Evolutionary conservation across 2,797 vertebrate species (phyloP), one percentile per base, ranked within the genome.

Genomic region (Galago senegalensis): DNA sequence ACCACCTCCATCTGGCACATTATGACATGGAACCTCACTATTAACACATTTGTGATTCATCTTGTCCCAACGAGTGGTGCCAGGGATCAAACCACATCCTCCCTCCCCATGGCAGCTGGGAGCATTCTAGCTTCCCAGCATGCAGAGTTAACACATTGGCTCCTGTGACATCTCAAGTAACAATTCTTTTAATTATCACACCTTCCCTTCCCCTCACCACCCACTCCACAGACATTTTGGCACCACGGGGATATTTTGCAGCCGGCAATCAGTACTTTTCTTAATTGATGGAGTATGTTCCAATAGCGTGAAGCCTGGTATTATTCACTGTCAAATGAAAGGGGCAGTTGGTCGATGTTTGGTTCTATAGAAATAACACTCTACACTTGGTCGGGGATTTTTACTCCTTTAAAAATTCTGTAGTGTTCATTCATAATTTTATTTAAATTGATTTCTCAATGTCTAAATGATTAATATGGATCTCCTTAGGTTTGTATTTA

Each of bases 151-250:
- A 98, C 98, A 98, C 49, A 3, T 98, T 98, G 97, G 96, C 96
- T 98, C 96, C 97, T 94, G 90, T 96, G 98, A 98, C 98, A 98
- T 98, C 76, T 56, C 97, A 97, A 98, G 97, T 97, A 98, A 98
- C 98, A 98, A 97, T 98, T 98, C 98, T 98, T 98, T 98, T 98
- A 98, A 96, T 98, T 98, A 98, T 98, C 98, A 97, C 97, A 98
- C 97, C 98, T 98, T 98, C 98, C 94, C 86, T 97, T 94, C 98
- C 97, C 97, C 95, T 92, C 96, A 96, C 97, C 67, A 25, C 98
- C 98, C 96, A 87, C 88, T 98, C 96, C 96, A 97, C 98, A 97
- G 96, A 97, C 96, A 96, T 96, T 97, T 98, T 98, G 98, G 98
- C 98, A 97, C 89, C 95, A 81, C 84, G 97, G 96, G 97, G 98